Percentiles rank a stretch among this genome's conserved stretches.
Conservation (phyloP, 2,888 invertebrate species). For the Strigamia transsilvanica region DNA sequence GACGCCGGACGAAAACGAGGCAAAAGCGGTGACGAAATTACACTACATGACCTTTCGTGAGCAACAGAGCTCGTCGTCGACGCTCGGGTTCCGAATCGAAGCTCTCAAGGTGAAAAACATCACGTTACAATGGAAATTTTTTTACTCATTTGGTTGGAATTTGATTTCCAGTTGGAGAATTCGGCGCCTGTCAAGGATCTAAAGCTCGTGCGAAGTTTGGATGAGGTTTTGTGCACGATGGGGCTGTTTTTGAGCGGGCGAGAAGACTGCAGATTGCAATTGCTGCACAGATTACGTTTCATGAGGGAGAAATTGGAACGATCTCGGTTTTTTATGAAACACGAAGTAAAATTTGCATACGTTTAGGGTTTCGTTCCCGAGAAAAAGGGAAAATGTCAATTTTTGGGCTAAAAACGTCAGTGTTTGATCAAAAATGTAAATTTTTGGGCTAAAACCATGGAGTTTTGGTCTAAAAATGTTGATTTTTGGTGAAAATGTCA, state of each 20-base stretch:
- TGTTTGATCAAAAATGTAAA: too few relatives aligned
- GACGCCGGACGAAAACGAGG: conserved; percentile 80
- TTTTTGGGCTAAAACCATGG: too few relatives aligned
- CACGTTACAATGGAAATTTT: not conserved
- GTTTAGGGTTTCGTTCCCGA: too few relatives aligned
- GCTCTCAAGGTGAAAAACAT: conserved; percentile 76
- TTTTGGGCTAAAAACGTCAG: too few relatives aligned
- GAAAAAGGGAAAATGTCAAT: too few relatives aligned
- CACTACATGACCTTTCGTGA: conserved; percentile 97
- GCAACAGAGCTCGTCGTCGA: conserved; percentile 88
- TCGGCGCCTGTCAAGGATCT: conserved; percentile 84
- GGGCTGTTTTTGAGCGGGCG: conserved; percentile 76
- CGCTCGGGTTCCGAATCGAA: conserved; percentile 94
- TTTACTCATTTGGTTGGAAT: not conserved
- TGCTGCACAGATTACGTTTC: conserved; percentile 77
- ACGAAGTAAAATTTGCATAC: conserved; percentile 76
- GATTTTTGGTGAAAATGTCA: too few relatives aligned
- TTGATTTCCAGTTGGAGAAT: conserved; percentile 71
- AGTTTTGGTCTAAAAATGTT: too few relatives aligned
- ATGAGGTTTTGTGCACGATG: conserved; percentile 78
- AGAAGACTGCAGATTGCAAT: conserved; percentile 71
- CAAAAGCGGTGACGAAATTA: conserved; percentile 89
- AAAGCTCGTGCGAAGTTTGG: conserved; percentile 82
- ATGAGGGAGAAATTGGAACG: conserved; percentile 80
- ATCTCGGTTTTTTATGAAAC: conserved; percentile 80